Percentiles rank a stretch among this genome's conserved stretches.
These are phyloP conservation scores for Sternotherus odoratus DNA, from an alignment of 2,797 vertebrate genomes.

Conservation along the genomic window DNA sequence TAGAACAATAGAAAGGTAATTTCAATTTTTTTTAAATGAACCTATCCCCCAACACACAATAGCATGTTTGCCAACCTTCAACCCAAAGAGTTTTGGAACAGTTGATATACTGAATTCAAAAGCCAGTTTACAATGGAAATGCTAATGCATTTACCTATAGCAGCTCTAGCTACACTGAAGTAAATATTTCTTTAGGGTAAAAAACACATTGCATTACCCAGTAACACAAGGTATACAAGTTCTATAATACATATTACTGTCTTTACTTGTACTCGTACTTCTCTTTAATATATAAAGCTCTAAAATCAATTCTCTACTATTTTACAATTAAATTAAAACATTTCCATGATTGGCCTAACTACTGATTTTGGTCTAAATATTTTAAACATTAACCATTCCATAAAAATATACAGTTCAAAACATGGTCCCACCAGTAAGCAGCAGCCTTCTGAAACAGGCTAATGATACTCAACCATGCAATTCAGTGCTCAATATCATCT, in stretches of 20 bases:
- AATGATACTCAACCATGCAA: conserved; percentile 68
- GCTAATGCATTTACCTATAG: conserved; percentile 45
- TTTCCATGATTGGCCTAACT: conserved; percentile 74
- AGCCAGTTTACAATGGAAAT: conserved; percentile 57
- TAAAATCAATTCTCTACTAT: conserved; percentile 77
- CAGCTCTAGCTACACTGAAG: conserved; percentile 47
- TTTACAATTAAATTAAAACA: conserved; percentile 83
- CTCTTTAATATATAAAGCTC: conserved; percentile 78
- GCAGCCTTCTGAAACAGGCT: conserved; percentile 60
- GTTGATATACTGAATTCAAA: conserved; percentile 58
- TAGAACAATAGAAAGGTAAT: neutral
- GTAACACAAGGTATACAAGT: conserved; percentile 47
- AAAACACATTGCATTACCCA: conserved; percentile 42
- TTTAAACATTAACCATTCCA: conserved; percentile 76
- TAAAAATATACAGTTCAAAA: conserved; percentile 79
- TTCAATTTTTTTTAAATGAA: neutral
- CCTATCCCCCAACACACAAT: conserved; percentile 19
- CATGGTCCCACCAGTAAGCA: conserved; percentile 60
- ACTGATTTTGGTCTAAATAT: conserved; percentile 80
- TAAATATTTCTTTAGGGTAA: conserved; percentile 46
- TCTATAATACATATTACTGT: conserved; percentile 55
- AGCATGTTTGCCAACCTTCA: conserved; percentile 55
- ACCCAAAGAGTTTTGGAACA: conserved; percentile 37
- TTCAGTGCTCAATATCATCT: conserved; percentile 79
- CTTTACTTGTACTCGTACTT: conserved; percentile 68